Evolutionary conservation across 2,113 vertebrate species (phyloP), one percentile per base, ranked within the genome.

Genomic region (Melanotaenia duboulayi): DNA sequence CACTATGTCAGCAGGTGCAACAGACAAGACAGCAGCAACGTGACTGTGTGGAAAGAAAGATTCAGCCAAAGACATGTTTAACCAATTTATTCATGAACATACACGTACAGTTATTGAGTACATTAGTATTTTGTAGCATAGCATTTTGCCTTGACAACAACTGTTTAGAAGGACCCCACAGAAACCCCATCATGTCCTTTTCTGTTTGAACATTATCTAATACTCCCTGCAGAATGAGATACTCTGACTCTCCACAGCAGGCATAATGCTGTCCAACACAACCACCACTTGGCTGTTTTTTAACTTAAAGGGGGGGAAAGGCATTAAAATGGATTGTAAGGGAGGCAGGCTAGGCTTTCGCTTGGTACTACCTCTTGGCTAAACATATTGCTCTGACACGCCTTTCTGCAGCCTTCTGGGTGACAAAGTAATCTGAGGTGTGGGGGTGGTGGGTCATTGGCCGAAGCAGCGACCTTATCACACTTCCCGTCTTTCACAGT

Each of bases 21-120:
- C 32, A 5, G 7, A 7, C 8, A 35, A 35, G 32, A 35, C 8
- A 9, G 32, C 32, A 35, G 4, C 32, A 7, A 9, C 16, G 19
- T 48, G 5, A 13, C 1, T 6, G 17, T n/a, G 17, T n/a, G 44
- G 17, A 22, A 24, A 44, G 52, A 59, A 54, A 16, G 3, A 62
- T 19, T 11, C 12, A 37, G 13, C 39, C 48, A 35, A 0, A 35
- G 44, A 25, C 84, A 91, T 91, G 87, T 91, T 93, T 89, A 89
- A 90, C 87, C 82, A 88, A 90, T 95, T 95, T 95, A 95, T 94
- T 93, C 80, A 94, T 92, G 91, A 93, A 94, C 94, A 94, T 92
- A 93, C 93, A 94, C 89, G 66, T 78, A 94, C 92, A 93, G 85
- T 91, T 92, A 93, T 91, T 87, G 90, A 93, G 92, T 93, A 94